These are phyloP conservation scores for Odontocolon sp. DNA, from an alignment of 2,888 invertebrate genomes.

Conservation along the genomic window DNA sequence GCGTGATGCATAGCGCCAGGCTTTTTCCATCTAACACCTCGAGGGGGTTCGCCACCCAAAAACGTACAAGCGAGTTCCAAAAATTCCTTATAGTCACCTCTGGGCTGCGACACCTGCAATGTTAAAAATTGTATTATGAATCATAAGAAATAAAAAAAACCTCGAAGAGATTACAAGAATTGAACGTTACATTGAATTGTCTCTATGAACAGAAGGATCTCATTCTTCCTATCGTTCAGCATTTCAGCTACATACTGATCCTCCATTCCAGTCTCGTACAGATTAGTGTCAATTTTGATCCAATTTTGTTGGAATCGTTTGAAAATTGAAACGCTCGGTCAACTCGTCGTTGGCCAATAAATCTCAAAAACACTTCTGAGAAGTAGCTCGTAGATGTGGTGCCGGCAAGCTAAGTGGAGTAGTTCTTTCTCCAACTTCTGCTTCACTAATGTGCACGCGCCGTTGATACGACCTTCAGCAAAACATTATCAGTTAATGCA, in stretches of 20 bases:
- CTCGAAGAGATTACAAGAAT: not conserved
- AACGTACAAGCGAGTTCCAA: constrained; percentile 9
- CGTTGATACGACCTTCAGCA: not conserved
- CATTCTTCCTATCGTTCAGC: not conserved
- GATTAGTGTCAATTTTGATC: too few species aligned
- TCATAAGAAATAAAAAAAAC: too few species aligned
- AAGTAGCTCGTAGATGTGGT: not conserved
- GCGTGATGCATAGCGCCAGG: constrained; percentile 57
- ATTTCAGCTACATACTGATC: not conserved
- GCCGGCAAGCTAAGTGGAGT: constrained; percentile 16
- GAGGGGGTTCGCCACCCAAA: not conserved
- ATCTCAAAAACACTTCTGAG: not conserved
- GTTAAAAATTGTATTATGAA: not conserved
- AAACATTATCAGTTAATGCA: not conserved
- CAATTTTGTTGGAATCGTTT: not conserved
- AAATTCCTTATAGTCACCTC: constrained; percentile 20
- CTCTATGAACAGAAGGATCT: not conserved
- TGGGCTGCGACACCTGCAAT: not conserved
- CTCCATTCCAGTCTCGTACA: too few species aligned
- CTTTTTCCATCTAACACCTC: not conserved
- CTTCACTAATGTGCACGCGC: constrained; percentile 32
- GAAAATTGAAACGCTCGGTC: not conserved
- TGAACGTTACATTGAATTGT: not conserved
- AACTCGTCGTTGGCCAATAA: not conserved
- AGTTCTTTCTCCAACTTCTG: constrained; percentile 27